Conservation (phyloP, 2,888 invertebrate species). For the Pyrochroa serraticornis region DNA sequence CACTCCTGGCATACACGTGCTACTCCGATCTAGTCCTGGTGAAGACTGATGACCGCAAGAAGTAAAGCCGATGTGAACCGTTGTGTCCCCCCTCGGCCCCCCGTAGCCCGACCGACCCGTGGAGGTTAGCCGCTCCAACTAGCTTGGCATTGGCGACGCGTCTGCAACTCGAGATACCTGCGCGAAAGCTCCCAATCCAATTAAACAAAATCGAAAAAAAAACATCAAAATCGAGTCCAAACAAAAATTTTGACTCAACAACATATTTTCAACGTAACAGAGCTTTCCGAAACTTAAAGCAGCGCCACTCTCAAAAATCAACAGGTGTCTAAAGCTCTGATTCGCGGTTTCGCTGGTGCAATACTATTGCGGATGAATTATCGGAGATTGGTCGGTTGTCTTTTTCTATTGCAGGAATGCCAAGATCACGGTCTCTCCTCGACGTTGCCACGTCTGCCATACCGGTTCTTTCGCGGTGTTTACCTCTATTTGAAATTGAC, state of each 20-base stretch:
- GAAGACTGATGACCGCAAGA: conserved; percentile 59
- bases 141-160: conserved; percentile 48
- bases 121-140: conserved; percentile 55
- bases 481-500: conserved; percentile 16
- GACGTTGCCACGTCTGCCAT: conserved; percentile 41
- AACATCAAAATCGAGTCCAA: background rate
- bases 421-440: conserved; percentile 54
- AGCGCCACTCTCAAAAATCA: background rate
- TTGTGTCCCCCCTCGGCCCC: conserved; percentile 49
- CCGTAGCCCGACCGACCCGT: conserved; percentile 42
- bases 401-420: conserved; percentile 39
- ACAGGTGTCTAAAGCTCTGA: background rate
- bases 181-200: conserved; percentile 7
- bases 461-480: conserved; percentile 35
- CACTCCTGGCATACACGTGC: conserved; percentile 34
- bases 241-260: background rate
- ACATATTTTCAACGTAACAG: background rate
- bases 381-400: conserved; percentile 6
- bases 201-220: background rate
- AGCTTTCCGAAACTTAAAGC: background rate
- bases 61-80: conserved; percentile 51
- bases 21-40: conserved; percentile 50
- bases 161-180: conserved; percentile 31
- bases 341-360: background rate
- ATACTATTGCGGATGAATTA: conserved; percentile 6